These are phyloP conservation scores for Myotis brandtii DNA, from an alignment of 2,113 vertebrate genomes.

Conservation along the genomic window DNA sequence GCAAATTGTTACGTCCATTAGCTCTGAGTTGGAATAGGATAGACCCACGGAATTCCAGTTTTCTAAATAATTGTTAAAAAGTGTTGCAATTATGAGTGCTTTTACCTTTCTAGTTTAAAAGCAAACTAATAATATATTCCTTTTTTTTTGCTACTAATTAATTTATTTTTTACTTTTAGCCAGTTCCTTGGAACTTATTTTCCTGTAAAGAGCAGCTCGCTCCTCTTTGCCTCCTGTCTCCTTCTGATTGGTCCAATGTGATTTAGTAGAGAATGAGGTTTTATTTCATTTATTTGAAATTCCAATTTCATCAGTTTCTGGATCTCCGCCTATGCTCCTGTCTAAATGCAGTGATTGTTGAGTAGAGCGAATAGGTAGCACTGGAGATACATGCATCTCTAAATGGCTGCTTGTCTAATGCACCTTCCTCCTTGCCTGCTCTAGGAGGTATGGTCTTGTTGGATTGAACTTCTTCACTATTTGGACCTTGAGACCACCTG, in stretches of 20 bases:
- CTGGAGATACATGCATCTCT: accelerated
- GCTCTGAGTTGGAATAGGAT: background rate
- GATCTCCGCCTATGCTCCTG: background rate
- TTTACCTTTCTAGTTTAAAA: background rate
- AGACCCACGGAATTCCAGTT: background rate
- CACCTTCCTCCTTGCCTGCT: background rate
- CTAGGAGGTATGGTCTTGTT: conserved; percentile 99
- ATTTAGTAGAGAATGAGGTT: background rate
- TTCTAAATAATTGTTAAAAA: background rate
- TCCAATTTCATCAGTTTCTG: background rate
- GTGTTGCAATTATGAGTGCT: background rate
- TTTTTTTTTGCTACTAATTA: background rate
- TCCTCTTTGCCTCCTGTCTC: background rate
- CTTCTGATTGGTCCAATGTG: background rate
- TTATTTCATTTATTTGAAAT: background rate
- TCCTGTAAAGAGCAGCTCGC: background rate
- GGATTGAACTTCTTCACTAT: conserved; percentile 97
- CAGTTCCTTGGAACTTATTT: background rate
- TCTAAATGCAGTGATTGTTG: background rate
- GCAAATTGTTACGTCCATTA: background rate
- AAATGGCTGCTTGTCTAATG: background rate
- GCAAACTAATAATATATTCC: background rate
- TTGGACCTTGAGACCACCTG: conserved; percentile 94
- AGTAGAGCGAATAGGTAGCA: background rate
- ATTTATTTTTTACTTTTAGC: conserved; percentile 1